Evolutionary conservation across 2,888 invertebrate genomes (phyloP), one percentile per base, ranked within the genome.

Genomic region (Rhagium mordax): DNA sequence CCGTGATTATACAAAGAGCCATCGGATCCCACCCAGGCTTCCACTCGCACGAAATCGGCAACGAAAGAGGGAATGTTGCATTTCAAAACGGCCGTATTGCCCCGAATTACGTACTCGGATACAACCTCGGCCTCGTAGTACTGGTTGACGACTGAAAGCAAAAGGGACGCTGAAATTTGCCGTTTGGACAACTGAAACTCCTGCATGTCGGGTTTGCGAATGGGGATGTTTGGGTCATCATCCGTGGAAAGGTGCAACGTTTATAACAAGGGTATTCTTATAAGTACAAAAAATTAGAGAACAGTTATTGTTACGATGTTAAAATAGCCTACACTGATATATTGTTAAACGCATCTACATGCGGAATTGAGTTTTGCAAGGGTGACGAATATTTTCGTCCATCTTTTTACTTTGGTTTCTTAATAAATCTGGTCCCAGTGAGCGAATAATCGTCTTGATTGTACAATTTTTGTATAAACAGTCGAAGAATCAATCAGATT

Each of bases 41-140:
- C 94, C 66, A 98, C 96, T 86, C 93, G 93, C 65, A 98, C 95
- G 88, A 96, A 97, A 89, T 97, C 97, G 55, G 95, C 94, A 72
- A 96, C 95, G 87, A 96, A 96, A 78, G 95, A 95, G 27, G 96
- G 96, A 83, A 96, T 96, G 84, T 94, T 95, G 89, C 96, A 96
- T 88, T 96, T 96, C 57, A 96, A 89, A 70, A 96, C 94, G 10
- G 96, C 96, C 29, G 95, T 93, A 86, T 96, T 96, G 66, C 96
- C 96, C 81, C 94, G 92, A 82, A 96, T 96, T 53, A 96, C 96
- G 88, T 96, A 96, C 87, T 96, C 96, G 77, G 96, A 95, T 79
- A 96, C 95, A 81, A 88, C 87, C 89, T 96, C 96, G 51, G 95
- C 94, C 88, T 96, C 95, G 88, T 95, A 96, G 87, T 94, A 95